These are phyloP conservation scores for Ceratosolen fusciceps DNA, from an alignment of 1,140 invertebrate species.

Conservation along the genomic window DNA sequence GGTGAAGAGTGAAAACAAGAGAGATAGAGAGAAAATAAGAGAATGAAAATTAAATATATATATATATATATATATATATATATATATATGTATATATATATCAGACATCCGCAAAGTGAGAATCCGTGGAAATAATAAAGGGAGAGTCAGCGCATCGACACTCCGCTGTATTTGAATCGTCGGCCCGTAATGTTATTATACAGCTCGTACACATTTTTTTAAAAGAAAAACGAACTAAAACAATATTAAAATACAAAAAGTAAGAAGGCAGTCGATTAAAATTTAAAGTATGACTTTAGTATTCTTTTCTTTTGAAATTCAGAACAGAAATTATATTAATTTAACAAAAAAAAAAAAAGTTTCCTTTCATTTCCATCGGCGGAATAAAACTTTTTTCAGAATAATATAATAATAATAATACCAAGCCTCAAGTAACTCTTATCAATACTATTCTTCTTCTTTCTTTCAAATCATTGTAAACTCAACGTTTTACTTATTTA, in stretches of 20 bases:
- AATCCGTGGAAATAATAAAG: neutral
- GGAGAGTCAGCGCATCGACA: conserved; percentile 53
- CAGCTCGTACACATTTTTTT: conserved; percentile 40
- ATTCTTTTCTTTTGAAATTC: conserved; percentile 30
- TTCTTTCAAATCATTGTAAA: too few relatives aligned
- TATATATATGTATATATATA: too few relatives aligned
- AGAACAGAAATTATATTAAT: conserved; percentile 12
- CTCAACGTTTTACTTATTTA: too few relatives aligned
- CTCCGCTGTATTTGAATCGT: conserved; percentile 47
- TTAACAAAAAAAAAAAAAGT: too few relatives aligned
- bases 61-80: too few relatives aligned
- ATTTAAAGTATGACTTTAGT: conserved; percentile 40
- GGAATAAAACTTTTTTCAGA: too few relatives aligned
- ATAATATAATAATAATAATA: too few relatives aligned
- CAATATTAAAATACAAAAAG: conserved; percentile 5
- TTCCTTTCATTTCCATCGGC: too few relatives aligned
- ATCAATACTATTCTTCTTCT: too few relatives aligned
- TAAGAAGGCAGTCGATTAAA: conserved; percentile 18
- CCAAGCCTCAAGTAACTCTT: too few relatives aligned
- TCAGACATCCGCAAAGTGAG: conserved; percentile 5
- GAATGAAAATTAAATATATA: too few relatives aligned
- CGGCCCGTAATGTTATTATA: conserved; percentile 35
- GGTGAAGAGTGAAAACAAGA: neutral
- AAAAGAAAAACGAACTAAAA: conserved; percentile 34
- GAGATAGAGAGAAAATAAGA: neutral